Evolutionary conservation across 2,113 vertebrate genomes (phyloP).

Genomic region (Melanotaenia duboulayi): DNA sequence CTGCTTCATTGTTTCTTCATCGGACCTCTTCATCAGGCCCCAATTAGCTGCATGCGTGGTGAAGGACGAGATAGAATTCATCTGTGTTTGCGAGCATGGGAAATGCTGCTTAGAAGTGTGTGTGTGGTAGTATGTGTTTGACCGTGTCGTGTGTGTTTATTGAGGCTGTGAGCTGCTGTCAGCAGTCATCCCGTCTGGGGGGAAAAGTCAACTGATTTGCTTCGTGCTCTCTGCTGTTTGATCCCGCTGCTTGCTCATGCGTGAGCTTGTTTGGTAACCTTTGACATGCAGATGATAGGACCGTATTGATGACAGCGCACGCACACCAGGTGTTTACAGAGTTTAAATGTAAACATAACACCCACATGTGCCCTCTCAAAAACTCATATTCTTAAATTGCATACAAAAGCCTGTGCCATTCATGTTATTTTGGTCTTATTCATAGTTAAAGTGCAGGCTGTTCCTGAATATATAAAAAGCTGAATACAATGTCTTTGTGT

Average conservation of each 20-base stretch:
- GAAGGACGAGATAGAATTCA: conserved; percentile 23
- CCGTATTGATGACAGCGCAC: conserved; percentile 42
- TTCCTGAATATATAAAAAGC: conserved; percentile 1
- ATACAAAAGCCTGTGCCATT: conserved; percentile 14
- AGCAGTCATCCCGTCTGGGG: conserved; percentile 48
- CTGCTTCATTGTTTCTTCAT: conserved; percentile 49
- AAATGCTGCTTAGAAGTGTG: too few relatives aligned
- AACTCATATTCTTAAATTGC: conserved; percentile 16
- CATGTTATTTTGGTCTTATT: conserved; percentile 18
- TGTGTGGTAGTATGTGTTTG: conserved; percentile 4
- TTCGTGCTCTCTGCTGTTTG: conserved; percentile 62
- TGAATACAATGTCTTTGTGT: conserved; percentile 21
- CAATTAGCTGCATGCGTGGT: conserved; percentile 54
- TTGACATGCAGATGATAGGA: conserved; percentile 62
- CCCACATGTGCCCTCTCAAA: not conserved
- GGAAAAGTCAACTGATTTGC: conserved; percentile 65
- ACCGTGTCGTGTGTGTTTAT: conserved; percentile 26
- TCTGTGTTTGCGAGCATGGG: not conserved
- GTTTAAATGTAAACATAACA: conserved; percentile 37
- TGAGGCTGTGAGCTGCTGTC: conserved; percentile 63
- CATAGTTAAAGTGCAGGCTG: not conserved
- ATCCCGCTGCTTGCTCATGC: conserved; percentile 63
- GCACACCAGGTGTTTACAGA: conserved; percentile 52
- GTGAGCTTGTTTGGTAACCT: conserved; percentile 64
- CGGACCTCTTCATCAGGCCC: conserved; percentile 56